Conservation (phyloP, 2,888 invertebrate species). For the Onchidella celtica region DNA sequence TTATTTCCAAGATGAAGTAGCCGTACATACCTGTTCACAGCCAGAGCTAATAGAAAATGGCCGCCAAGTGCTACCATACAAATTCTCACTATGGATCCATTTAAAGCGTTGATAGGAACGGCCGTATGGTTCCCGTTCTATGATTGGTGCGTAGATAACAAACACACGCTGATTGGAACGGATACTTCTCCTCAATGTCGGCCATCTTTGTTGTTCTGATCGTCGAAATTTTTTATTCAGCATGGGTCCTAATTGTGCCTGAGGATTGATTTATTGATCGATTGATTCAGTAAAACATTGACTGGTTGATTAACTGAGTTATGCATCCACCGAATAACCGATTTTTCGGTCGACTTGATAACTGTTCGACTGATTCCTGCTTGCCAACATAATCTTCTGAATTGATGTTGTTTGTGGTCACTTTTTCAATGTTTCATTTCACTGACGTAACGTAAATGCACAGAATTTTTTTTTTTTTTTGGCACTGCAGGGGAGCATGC, state of each 20-base stretch:
- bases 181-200: conserved; percentile 37
- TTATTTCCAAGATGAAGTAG: too few relatives aligned
- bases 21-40: conserved; percentile 23
- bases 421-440: too few relatives aligned
- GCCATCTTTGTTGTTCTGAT: conserved; percentile 35
- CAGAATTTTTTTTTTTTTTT: too few relatives aligned
- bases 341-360: too few relatives aligned
- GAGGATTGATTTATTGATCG: neutral
- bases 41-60: conserved; percentile 28
- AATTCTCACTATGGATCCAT: conserved; percentile 53
- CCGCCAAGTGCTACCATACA: conserved; percentile 49
- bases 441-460: too few relatives aligned
- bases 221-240: conserved; percentile 41
- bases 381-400: too few relatives aligned
- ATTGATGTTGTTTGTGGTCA: too few relatives aligned
- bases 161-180: conserved; percentile 49
- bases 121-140: conserved; percentile 13
- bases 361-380: too few relatives aligned
- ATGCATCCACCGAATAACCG: too few relatives aligned
- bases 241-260: conserved; percentile 47
- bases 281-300: too few relatives aligned
- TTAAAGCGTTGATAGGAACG: neutral
- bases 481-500: too few relatives aligned
- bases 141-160: conserved; percentile 47
- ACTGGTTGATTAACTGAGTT: too few relatives aligned